These are phyloP conservation scores for Proteles cristata DNA, from an alignment of 2,113 vertebrate genomes.

Conservation along the genomic window DNA sequence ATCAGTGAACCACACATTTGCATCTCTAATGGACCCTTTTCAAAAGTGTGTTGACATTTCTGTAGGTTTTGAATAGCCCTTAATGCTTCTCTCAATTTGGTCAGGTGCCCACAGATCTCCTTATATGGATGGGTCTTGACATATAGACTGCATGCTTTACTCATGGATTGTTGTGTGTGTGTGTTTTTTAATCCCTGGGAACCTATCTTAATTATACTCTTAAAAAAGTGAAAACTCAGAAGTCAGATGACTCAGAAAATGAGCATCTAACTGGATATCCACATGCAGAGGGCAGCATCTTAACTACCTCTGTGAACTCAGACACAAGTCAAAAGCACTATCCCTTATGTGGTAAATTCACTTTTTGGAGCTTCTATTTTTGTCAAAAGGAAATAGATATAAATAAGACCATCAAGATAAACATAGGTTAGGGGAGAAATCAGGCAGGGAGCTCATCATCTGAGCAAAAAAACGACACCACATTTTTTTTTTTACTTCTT, in stretches of 20 bases:
- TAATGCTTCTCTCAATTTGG: conserved; percentile 75
- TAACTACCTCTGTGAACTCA: not conserved
- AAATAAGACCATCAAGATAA: conserved; percentile 74
- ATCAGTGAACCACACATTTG: conserved; percentile 78
- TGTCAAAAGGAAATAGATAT: conserved; percentile 67
- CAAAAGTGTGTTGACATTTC: conserved; percentile 80
- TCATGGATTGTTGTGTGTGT: conserved; percentile 17
- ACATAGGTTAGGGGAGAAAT: conserved; percentile 66
- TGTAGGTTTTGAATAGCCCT: conserved; percentile 73
- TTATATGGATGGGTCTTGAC: conserved; percentile 75
- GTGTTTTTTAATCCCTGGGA: conserved; percentile 70
- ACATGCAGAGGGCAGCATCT: not conserved
- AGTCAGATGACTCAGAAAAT: conserved; percentile 76
- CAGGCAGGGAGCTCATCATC: not conserved
- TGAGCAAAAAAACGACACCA: not conserved
- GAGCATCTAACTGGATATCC: conserved; percentile 16
- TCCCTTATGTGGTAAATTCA: not conserved
- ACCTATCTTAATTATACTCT: conserved; percentile 75
- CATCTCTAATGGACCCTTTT: conserved; percentile 80
- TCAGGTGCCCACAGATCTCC: conserved; percentile 69
- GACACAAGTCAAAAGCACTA: conserved; percentile 7
- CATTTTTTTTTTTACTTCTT: not conserved
- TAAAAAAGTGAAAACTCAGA: conserved; percentile 73
- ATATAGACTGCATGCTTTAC: conserved; percentile 67
- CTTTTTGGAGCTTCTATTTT: conserved; percentile 64